Conservation (phyloP, 2,888 invertebrate species). For the Perizoma flavofasciatum region DNA sequence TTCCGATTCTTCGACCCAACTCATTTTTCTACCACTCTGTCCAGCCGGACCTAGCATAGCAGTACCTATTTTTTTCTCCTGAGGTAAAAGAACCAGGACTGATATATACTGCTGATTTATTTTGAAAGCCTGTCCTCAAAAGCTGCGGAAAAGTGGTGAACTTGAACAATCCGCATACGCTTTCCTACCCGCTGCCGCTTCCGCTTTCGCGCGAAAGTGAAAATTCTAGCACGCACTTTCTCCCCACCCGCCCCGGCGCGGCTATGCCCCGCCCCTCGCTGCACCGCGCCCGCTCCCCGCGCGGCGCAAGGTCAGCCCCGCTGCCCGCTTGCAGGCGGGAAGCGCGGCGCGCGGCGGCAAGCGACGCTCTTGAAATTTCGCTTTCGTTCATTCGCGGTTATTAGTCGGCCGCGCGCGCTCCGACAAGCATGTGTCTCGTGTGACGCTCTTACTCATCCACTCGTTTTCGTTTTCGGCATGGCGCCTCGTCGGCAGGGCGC, state of each 20-base stretch:
- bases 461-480: slow-evolving; percentile 78
- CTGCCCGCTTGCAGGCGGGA: slow-evolving; percentile 60
- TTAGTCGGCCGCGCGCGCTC: slow-evolving; percentile 85
- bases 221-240: slow-evolving; percentile 80
- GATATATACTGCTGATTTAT: no score
- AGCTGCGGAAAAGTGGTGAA: neutral
- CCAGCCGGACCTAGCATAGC: no score
- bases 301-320: slow-evolving; percentile 71
- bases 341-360: slow-evolving; percentile 55
- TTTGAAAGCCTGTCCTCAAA: neutral
- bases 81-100: no score
- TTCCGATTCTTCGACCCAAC: no score
- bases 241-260: slow-evolving; percentile 62
- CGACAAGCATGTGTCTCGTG: slow-evolving; percentile 84
- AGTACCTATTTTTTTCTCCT: no score
- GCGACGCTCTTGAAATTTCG: slow-evolving; percentile 87
- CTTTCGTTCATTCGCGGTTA: slow-evolving; percentile 86
- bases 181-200: slow-evolving; percentile 49
- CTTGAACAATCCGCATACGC: slow-evolving; percentile 27
- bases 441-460: slow-evolving; percentile 76
- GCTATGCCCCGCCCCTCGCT: slow-evolving; percentile 63
- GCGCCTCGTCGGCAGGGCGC: slow-evolving; percentile 81
- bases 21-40: no score
- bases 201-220: slow-evolving; percentile 77
- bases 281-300: slow-evolving; percentile 56